phyloP scores from a whole-genome alignment of 2,888 invertebrate species.

The Apodemia duryi region DNA sequence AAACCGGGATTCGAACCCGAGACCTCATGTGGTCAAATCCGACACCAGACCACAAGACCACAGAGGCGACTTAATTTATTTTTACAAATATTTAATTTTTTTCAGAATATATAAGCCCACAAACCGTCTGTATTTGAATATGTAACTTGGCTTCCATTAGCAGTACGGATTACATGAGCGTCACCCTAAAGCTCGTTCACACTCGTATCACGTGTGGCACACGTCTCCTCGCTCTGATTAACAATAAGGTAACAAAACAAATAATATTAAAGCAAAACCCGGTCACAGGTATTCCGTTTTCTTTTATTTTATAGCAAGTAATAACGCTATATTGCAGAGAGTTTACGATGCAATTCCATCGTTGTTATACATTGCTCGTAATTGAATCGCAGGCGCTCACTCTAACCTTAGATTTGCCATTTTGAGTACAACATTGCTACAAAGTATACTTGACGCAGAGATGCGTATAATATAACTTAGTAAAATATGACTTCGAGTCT shows the following conservation, averaged over 20 bases:
- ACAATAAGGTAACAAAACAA: slow-evolving; percentile 32
- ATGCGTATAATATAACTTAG: too few relatives aligned
- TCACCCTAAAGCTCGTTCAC: not conserved
- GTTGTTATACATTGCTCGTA: slow-evolving; percentile 64
- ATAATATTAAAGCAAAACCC: slow-evolving; percentile 40
- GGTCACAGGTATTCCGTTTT: slow-evolving; percentile 42
- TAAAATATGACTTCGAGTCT: not conserved
- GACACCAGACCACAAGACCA: too few relatives aligned
- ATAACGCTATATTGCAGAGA: slow-evolving; percentile 63
- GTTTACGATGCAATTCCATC: slow-evolving; percentile 68
- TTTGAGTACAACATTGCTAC: slow-evolving; percentile 15
- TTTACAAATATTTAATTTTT: too few relatives aligned
- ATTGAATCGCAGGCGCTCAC: slow-evolving; percentile 70
- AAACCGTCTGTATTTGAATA: not conserved
- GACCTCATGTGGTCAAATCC: too few relatives aligned
- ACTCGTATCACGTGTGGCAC: slow-evolving; percentile 6
- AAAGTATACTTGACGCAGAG: too few relatives aligned
- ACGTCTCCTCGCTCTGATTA: slow-evolving; percentile 23
- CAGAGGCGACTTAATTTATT: too few relatives aligned
- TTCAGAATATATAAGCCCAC: too few relatives aligned
- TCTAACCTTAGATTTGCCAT: slow-evolving; percentile 29
- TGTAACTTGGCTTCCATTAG: slow-evolving; percentile 5
- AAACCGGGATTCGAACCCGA: too few relatives aligned
- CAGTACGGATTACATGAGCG: slow-evolving; percentile 14
- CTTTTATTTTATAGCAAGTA: slow-evolving; percentile 52